Evolutionary conservation across 2,797 vertebrate species (phyloP).

Genomic region (Hoplostethus atlanticus): DNA sequence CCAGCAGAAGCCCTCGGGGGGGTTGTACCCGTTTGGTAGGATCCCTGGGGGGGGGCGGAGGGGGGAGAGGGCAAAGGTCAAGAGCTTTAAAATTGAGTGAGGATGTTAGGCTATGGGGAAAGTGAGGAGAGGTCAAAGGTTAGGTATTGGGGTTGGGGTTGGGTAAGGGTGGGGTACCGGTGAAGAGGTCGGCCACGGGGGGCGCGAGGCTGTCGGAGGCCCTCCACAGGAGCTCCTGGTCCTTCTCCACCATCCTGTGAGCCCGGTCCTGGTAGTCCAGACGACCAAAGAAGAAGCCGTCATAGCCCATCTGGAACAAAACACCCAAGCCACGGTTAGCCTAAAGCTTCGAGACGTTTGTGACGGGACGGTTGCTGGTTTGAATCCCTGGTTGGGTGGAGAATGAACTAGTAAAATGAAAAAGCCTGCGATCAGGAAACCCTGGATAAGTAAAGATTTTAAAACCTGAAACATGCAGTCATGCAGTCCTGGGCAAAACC

Average conservation of each 20-base stretch:
- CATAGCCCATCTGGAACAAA: slow-evolving; percentile 90
- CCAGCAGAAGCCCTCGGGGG: slow-evolving; percentile 91
- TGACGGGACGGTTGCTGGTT: no score
- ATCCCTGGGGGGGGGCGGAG: slow-evolving; percentile 88
- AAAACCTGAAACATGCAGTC: no score
- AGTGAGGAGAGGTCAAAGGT: not conserved
- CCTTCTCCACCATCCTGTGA: slow-evolving; percentile 61
- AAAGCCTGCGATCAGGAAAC: no score
- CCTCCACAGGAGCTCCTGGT: slow-evolving; percentile 93
- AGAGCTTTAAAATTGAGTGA: not conserved
- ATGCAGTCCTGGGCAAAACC: no score
- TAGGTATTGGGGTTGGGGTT: not conserved
- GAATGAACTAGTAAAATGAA: no score
- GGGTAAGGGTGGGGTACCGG: slow-evolving; percentile 74
- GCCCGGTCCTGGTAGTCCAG: slow-evolving; percentile 92
- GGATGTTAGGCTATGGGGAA: no score
- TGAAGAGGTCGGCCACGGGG: slow-evolving; percentile 91
- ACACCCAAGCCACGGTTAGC: not conserved
- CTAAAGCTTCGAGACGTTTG: no score
- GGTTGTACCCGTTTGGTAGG: slow-evolving; percentile 92
- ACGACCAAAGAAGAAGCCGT: slow-evolving; percentile 93
- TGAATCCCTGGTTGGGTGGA: no score
- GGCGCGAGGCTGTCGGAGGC: slow-evolving; percentile 85
- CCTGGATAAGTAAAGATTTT: no score
- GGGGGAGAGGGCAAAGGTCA: not conserved